Percentiles rank a stretch among this genome's conserved stretches.
Evolutionary conservation across 2,797 vertebrate species (phyloP).

Genomic region (Fistularia commersonii): DNA sequence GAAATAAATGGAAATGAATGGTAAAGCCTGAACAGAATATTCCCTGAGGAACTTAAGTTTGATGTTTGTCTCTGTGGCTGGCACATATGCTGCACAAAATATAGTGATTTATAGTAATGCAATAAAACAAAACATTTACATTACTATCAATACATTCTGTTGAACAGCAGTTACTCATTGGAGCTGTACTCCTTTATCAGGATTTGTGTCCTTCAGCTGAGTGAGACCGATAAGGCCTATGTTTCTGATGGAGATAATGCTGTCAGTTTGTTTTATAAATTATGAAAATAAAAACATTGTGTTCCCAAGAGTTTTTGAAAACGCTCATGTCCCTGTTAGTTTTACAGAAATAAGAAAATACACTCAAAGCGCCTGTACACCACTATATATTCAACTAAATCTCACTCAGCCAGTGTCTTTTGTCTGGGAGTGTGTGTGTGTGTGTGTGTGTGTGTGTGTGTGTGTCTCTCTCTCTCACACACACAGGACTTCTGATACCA

Average conservation of each 20-base stretch:
- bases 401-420: constrained; percentile 24
- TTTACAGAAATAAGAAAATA: constrained; percentile 21
- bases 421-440: constrained; percentile 2
- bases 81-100: too few relatives aligned
- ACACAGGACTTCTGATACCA: constrained; percentile 58
- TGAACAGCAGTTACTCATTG: too few relatives aligned
- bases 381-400: constrained; percentile 15
- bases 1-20: too few relatives aligned
- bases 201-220: constrained; percentile 24
- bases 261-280: constrained; percentile 47
- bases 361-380: constrained; percentile 22
- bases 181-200: not conserved
- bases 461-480: constrained; percentile 19
- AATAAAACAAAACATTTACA: not conserved
- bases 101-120: not conserved
- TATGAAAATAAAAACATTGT: constrained; percentile 38
- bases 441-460: not conserved
- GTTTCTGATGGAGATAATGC: constrained; percentile 56
- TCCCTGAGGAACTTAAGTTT: too few relatives aligned
- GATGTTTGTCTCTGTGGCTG: too few relatives aligned
- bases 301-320: constrained; percentile 45
- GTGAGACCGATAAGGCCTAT: constrained; percentile 40
- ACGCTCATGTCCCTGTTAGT: constrained; percentile 44
- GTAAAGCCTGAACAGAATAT: too few relatives aligned
- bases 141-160: too few relatives aligned